Evolutionary conservation across 2,797 vertebrate species (phyloP), one percentile per base, ranked within the genome.

Genomic region (Macroramphosus scolopax): DNA sequence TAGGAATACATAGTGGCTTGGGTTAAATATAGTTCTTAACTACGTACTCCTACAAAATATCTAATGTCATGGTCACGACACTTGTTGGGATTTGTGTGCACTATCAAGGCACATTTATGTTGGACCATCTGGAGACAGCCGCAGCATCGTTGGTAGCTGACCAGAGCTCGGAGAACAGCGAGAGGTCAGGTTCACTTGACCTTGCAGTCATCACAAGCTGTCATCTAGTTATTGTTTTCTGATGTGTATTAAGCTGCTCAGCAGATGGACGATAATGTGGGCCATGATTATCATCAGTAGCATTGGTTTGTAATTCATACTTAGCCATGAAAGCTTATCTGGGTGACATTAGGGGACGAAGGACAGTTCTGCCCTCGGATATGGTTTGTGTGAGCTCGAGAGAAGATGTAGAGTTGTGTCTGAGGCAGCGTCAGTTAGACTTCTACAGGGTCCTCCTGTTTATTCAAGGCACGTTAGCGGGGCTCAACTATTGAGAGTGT

Each of bases 241-340:
- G 69, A 78, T 72, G 79, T 78, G 77, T 85, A 83, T 87, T 87
- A 87, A 86, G 78, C 75, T 25, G 63, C 74, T 78, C 74, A 70
- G 75, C 88, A 89, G 87, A 90, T 89, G 89, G 86, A 73, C 80
- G 38, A 70, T 88, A 86, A 89, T 87, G 65, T 67, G 67, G 43
- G 71, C 78, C 60, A 75, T 87, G 80, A 87, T 85, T 78, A 75
- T 58, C 48, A 64, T 85, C 58, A 68, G 70, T 75, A 66, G 75
- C 80, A 58, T 64, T 38, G 72, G 79, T 70, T 82, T 81, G 82
- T 80, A 84, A 83, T 78, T 87, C 84, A 85, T 75, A 72, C 63
- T 84, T 78, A 82, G 54, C 54, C 59, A 60, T 42, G 50, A 57
- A 54, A 55, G 71, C 81, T 83, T 81, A 79, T 82, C 53, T 63